phyloP scores from a whole-genome alignment of 2,888 invertebrate genomes.

The Dione vanillae region DNA sequence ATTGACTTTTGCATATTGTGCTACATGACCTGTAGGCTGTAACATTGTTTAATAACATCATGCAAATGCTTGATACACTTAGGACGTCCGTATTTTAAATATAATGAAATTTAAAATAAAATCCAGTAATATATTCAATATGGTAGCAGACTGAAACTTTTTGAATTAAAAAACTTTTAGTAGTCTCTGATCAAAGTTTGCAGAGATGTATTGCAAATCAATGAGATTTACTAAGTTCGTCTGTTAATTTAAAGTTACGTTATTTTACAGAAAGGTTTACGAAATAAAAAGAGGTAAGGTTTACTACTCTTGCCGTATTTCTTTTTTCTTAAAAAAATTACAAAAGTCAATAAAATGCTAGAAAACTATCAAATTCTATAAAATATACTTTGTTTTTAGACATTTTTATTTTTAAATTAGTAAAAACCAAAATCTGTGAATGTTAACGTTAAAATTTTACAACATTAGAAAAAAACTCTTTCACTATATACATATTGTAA shows the following conservation, averaged over 20 bases:
- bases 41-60: not conserved
- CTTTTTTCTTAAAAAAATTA: too few species aligned
- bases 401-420: too few species aligned
- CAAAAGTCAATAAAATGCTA: too few species aligned
- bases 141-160: constrained; percentile 3
- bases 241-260: not conserved
- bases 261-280: not conserved
- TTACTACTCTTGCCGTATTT: too few species aligned
- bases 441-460: too few species aligned
- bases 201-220: not conserved
- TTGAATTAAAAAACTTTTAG: constrained; percentile 23
- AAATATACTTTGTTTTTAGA: too few species aligned
- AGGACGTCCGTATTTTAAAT: not conserved
- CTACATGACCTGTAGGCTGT: not conserved
- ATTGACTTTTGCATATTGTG: too few species aligned
- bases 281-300: not conserved
- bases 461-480: too few species aligned
- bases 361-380: too few species aligned
- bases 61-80: not conserved
- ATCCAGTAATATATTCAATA: constrained; percentile 21
- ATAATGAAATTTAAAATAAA: not conserved
- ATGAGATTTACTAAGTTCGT: not conserved
- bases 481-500: too few species aligned
- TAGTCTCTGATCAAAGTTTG: constrained; percentile 12
- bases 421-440: too few species aligned